Base-by-base conservation (phyloP, 2,888 invertebrate genomes). In the Dendrolimus pini region DNA sequence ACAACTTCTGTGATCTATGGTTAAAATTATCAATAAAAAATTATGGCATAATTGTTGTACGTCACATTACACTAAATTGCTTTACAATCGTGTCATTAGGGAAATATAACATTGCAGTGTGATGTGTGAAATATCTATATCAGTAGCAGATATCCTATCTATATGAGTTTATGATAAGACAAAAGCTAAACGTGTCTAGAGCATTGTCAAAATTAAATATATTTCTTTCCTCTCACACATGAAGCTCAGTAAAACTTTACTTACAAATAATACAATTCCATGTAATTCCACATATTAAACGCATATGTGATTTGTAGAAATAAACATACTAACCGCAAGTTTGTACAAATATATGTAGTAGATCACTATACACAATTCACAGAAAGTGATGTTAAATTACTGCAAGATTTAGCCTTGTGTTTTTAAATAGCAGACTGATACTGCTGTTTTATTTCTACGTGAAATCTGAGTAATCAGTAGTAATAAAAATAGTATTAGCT, bases 61-160 rank as follows among this genome's bases (percentile, higher is more conserved):
- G 72, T 68, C 55, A 63, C 58, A 30, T 61, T 60, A 59, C 59
- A 58, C 30, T 18, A 61, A 58, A 62, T 65, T 65, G 59, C 52
- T 58, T 60, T 13, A 55, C 47, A 13, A 62, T 59, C 47, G 12
- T 47, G 47, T 47, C 47, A 47, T 47, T 47, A 10, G 62, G 58
- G 60, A 61, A 65, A 64, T 63, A 67, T 57, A 65, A 63, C 59
- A 65, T 59, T 69, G 61, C 67, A 65, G 65, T 74, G 82, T 81
- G 82, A 79, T 80, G 83, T 78, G 63, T 71, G 67, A 71, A 73
- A 66, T 77, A 75, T 73, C 72, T 76, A 71, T 82, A 84, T 82
- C 80, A 78, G 74, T 70, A 70, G 70, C 64, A 75, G 84, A 83
- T 83, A 83, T 62, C 72, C 63, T 83, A 84, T 83, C 84, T 77